Evolutionary conservation across 2,888 invertebrate species (phyloP), one percentile per base, ranked within the genome.

Genomic region (Isotomurus palustris): DNA sequence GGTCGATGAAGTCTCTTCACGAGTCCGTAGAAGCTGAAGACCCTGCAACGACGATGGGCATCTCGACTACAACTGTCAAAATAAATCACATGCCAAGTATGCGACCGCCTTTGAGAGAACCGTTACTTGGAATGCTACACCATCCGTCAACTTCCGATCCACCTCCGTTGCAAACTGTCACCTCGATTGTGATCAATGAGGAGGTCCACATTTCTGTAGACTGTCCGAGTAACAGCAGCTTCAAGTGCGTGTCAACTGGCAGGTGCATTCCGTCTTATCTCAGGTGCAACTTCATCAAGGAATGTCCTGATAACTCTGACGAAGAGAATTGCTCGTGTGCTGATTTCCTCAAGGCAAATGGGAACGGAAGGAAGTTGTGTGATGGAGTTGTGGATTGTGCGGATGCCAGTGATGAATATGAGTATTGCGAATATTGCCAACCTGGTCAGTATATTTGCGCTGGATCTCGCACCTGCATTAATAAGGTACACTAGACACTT

Each of bases 361-460:
- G 82, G 64, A 78, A 86, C 0, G 78, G 83, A 60, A 79, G 84
- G 14, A 88, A 88, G 75, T 84, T 88, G 49, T 88, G 88, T 72
- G 88, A 88, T 71, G 88, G 88, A 1, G 79, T 85, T 25, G 82
- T 86, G 1, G 88, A 88, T 72, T 88, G 88, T 72, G 85, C 84
- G 83, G 88, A 88, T 73, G 86, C 83, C 72, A 84, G 86, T 0
- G 88, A 88, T 73, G 88, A 88, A 75, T 82, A 82, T 71, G 79
- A 83, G 67, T 87, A 88, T 73, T 86, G 87, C 86, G 79, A 76
- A 76, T 62, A 54, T 48, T 61, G 61, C 17, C 53, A 55, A 44
- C 81, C 83, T 47, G 82, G 82, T 0, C 85, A 87, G 73, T 86
- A 85, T 71, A 84, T 88, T 2, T 88, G 88, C 71, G 82, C 85